Conservation (phyloP, 2,797 vertebrate species). For the Chiropotes sagulatus region DNA sequence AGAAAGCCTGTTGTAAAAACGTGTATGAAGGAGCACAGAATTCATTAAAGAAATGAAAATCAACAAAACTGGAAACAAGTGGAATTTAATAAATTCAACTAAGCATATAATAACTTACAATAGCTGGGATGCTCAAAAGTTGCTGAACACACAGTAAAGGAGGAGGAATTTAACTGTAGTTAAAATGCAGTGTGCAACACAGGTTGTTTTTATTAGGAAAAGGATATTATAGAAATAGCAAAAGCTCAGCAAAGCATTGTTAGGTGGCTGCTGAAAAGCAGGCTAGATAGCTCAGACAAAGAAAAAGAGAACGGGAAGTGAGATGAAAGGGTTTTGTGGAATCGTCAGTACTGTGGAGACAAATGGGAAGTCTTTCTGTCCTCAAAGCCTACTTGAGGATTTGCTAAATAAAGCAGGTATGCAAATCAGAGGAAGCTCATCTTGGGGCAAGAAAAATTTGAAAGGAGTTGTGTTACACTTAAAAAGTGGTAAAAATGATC, state of each 20-base stretch:
- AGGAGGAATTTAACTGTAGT: conserved; percentile 23
- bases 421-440: conserved; percentile 36
- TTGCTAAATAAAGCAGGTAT: conserved; percentile 23
- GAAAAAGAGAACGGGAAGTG: neutral
- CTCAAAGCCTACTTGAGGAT: neutral
- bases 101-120: conserved; percentile 62
- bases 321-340: neutral
- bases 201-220: conserved; percentile 51
- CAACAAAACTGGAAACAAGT: conserved; percentile 38
- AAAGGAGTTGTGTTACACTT: neutral
- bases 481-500: neutral
- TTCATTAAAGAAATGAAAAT: conserved; percentile 36
- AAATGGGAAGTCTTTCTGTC: neutral
- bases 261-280: neutral
- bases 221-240: neutral
- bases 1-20: conserved; percentile 18
- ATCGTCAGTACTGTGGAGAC: neutral
- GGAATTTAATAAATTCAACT: conserved; percentile 66
- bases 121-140: conserved; percentile 10
- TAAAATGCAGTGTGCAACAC: neutral
- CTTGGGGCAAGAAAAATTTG: neutral
- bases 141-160: neutral
- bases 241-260: neutral
- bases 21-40: neutral
- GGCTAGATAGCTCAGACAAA: neutral